Evolutionary conservation across 2,113 vertebrate species (phyloP).

Genomic region (Prunella fulvescens): DNA sequence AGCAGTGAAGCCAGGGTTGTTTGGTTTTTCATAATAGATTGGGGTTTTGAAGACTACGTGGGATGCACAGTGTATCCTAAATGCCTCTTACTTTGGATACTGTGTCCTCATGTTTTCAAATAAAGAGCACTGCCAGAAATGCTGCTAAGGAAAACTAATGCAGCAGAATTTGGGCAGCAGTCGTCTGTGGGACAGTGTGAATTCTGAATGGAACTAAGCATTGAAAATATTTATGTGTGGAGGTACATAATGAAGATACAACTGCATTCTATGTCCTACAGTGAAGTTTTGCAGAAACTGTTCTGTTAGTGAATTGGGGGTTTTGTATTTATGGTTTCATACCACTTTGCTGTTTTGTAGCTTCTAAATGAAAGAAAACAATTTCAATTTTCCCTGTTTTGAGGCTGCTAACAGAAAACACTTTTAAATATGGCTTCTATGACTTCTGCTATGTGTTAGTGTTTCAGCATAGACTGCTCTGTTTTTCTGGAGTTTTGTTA

Average conservation of each 20-base stretch:
- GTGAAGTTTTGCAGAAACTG: neutral
- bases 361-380: neutral
- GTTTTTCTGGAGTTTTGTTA: neutral
- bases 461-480: neutral
- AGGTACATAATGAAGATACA: neutral
- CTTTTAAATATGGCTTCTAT: neutral
- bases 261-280: neutral
- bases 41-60: neutral
- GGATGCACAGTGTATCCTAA: neutral
- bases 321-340: neutral
- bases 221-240: neutral
- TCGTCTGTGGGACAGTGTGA: neutral
- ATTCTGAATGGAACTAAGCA: neutral
- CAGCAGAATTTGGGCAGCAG: neutral
- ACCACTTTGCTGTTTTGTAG: neutral
- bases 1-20: neutral
- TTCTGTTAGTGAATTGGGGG: neutral
- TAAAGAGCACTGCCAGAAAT: neutral
- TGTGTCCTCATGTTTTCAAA: neutral
- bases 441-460: neutral
- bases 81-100: neutral
- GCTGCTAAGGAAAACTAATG: neutral
- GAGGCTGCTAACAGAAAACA: neutral
- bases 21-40: neutral
- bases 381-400: neutral